Percentiles rank a stretch among this genome's conserved stretches.
Conservation (phyloP, 2,797 vertebrate species). For the Acrocephalus scirpaceus region DNA sequence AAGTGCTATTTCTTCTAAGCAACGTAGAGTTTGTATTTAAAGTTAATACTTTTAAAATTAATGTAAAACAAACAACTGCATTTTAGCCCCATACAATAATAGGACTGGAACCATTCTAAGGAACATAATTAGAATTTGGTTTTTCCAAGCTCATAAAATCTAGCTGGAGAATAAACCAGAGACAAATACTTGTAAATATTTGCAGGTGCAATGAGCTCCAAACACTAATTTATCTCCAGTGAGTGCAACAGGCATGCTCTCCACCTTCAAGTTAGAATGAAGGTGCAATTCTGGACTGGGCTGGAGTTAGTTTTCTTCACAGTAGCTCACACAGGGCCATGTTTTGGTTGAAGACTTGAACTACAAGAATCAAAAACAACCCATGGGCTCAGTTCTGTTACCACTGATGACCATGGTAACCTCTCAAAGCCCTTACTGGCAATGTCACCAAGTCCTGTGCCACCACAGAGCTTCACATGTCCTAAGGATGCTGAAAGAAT, state of each 20-base stretch:
- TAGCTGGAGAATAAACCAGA: background rate
- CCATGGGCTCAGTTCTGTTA: background rate
- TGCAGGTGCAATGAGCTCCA: background rate
- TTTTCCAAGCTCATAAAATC: slow-evolving; percentile 1
- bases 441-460: rapidly evolving
- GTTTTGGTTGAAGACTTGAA: background rate
- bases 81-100: background rate
- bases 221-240: background rate
- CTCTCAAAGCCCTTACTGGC: background rate
- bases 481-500: rapidly evolving
- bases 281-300: background rate
- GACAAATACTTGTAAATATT: background rate
- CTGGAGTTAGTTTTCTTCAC: background rate
- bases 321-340: rapidly evolving
- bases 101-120: background rate
- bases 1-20: background rate
- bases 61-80: background rate
- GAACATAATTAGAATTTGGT: background rate
- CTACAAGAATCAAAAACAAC: background rate
- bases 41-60: background rate
- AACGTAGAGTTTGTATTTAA: background rate
- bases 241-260: background rate
- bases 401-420: rapidly evolving
- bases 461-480: rapidly evolving
- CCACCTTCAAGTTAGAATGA: background rate